phyloP scores from a whole-genome alignment of 1,140 invertebrate genomes.

The Drosophila saltans region DNA sequence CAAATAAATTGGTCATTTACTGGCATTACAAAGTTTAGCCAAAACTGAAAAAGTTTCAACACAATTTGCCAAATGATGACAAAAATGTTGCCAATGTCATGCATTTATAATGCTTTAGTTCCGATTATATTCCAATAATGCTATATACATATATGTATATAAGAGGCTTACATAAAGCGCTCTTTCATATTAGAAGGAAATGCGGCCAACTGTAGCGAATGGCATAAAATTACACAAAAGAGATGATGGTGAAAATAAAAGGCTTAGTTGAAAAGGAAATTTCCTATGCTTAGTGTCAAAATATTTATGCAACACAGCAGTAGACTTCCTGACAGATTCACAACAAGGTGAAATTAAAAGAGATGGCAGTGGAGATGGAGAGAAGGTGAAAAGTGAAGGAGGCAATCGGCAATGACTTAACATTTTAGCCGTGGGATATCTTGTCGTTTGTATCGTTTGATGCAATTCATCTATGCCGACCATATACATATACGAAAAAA shows the following conservation, averaged over 20 bases:
- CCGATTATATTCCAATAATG: conserved; percentile 32
- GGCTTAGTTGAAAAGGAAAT: conserved; percentile 56
- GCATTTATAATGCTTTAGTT: conserved; percentile 54
- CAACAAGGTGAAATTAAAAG: not conserved
- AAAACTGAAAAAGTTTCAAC: conserved; percentile 31
- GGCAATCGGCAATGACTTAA: conserved; percentile 61
- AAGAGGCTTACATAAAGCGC: conserved; percentile 54
- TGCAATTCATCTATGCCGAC: conserved; percentile 72
- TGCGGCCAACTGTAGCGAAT: conserved; percentile 57
- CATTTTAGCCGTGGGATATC: conserved; percentile 61
- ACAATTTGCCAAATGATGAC: conserved; percentile 49
- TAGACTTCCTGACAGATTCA: conserved; percentile 59
- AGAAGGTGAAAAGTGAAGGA: not conserved
- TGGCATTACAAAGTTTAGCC: conserved; percentile 48
- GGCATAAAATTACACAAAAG: conserved; percentile 24
- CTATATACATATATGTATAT: conserved; percentile 24
- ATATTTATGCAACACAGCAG: conserved; percentile 75
- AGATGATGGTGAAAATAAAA: conserved; percentile 35
- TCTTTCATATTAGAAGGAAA: conserved; percentile 38
- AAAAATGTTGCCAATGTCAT: conserved; percentile 2
- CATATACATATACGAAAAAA: conserved; percentile 13
- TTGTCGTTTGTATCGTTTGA: conserved; percentile 57
- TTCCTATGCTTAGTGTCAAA: conserved; percentile 70
- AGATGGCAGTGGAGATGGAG: not conserved
- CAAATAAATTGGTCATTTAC: conserved; percentile 49